phyloP scores from a whole-genome alignment of 2,797 vertebrate genomes.

The Cercopithecus hamlyni region DNA sequence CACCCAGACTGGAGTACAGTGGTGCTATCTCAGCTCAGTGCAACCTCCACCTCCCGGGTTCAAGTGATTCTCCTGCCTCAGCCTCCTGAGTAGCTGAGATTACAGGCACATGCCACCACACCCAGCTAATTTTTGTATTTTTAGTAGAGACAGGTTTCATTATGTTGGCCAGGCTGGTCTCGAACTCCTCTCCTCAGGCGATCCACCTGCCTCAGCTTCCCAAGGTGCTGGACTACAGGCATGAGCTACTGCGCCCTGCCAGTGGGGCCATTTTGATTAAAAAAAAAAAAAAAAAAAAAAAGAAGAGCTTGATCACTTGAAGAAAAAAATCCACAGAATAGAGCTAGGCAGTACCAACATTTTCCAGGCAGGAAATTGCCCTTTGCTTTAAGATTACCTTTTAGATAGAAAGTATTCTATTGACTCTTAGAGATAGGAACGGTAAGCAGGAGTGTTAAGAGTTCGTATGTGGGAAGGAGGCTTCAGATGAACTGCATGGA shows the following conservation, averaged over 20 bases:
- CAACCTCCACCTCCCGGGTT: neutral
- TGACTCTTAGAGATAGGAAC: neutral
- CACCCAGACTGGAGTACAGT: neutral
- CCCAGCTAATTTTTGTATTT: no score
- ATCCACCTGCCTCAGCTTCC: no score
- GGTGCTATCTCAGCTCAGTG: neutral
- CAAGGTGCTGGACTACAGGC: no score
- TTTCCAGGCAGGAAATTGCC: constrained; percentile 2
- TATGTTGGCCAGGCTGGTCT: no score
- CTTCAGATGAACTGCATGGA: no score
- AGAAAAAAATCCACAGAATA: constrained; percentile 7
- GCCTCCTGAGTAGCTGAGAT: neutral
- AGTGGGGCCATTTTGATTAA: constrained; percentile 18
- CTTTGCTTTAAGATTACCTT: neutral
- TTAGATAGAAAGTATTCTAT: neutral
- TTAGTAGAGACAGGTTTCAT: no score
- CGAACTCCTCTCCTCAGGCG: no score
- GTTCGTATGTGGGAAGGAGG: neutral
- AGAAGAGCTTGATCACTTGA: neutral
- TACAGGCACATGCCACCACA: neutral
- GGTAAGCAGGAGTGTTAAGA: neutral
- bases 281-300: neutral
- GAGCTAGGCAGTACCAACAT: neutral
- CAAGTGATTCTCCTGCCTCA: neutral
- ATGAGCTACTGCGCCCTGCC: no score